Evolutionary conservation across 2,888 invertebrate genomes (phyloP).

Genomic region (Falcaria lacertinaria): DNA sequence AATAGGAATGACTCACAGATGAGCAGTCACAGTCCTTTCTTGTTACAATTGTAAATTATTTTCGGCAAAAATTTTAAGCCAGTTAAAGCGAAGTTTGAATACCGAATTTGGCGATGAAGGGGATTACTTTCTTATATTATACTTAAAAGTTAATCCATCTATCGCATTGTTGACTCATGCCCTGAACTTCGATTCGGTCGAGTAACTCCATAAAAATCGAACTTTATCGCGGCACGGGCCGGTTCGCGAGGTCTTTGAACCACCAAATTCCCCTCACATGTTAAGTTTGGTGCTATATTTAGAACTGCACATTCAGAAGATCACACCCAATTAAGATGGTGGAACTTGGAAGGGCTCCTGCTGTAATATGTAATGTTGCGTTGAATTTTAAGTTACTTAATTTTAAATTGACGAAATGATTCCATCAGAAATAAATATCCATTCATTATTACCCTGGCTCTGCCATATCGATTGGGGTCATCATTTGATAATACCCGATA

Average conservation of each 20-base stretch:
- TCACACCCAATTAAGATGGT: slow-evolving; percentile 34
- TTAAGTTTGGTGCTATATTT: slow-evolving; percentile 55
- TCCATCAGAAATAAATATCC: too few relatives aligned
- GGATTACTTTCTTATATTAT: not conserved
- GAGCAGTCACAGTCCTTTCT: not conserved
- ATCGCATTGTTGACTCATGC: slow-evolving; percentile 20
- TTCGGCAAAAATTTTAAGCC: not conserved
- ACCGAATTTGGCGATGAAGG: too few relatives aligned
- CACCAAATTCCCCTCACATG: slow-evolving; percentile 66
- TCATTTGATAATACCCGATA: too few relatives aligned
- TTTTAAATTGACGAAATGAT: too few relatives aligned
- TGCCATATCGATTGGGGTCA: too few relatives aligned
- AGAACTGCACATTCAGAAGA: slow-evolving; percentile 67
- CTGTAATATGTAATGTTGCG: too few relatives aligned
- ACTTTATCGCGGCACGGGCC: slow-evolving; percentile 47
- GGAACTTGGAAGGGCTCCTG: too few relatives aligned
- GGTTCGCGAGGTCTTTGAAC: slow-evolving; percentile 74
- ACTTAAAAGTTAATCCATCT: not conserved
- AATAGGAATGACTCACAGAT: not conserved
- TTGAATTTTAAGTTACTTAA: too few relatives aligned
- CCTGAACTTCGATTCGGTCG: slow-evolving; percentile 49
- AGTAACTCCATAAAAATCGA: slow-evolving; percentile 40
- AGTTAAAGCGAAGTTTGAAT: too few relatives aligned
- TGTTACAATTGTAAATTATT: not conserved
- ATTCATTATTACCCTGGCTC: too few relatives aligned